Conservation (phyloP, 2,797 vertebrate genomes). For the Garrulus glandarius region DNA sequence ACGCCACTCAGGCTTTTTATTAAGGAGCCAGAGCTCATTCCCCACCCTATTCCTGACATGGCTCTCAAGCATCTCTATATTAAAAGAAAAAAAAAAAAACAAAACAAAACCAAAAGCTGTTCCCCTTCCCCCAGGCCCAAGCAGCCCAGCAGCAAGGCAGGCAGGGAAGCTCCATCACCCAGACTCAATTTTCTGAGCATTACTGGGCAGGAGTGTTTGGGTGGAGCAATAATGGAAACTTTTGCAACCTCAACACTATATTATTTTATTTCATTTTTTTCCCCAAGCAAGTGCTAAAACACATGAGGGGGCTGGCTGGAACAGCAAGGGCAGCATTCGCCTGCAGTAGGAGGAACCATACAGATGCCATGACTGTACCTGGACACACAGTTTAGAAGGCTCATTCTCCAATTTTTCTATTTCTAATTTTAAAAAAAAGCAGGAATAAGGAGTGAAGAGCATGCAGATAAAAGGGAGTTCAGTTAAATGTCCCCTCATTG, state of each 20-base stretch:
- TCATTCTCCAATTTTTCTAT: background rate
- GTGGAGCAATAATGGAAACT: conserved; percentile 37
- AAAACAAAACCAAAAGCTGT: background rate
- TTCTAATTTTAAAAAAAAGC: background rate
- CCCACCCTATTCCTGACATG: background rate
- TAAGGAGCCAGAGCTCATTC: background rate
- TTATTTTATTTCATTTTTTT: background rate
- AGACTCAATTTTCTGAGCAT: background rate
- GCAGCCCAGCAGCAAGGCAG: background rate
- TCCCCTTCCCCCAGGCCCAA: background rate
- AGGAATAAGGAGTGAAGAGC: background rate
- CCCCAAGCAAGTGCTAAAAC: background rate
- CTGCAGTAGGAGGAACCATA: background rate
- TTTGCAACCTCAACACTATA: conserved; percentile 16
- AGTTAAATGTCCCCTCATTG: background rate
- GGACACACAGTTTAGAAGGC: background rate
- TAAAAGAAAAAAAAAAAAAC: background rate
- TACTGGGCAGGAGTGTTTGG: background rate
- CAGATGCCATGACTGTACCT: background rate
- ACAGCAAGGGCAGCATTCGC: rapidly evolving
- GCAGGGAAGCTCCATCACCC: background rate
- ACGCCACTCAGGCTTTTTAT: background rate
- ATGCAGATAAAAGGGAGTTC: background rate
- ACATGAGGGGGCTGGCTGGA: background rate
- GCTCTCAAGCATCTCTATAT: background rate